A percentile compares a stretch with the other conserved stretches of the same genome.
phyloP scores from a whole-genome alignment of 2,113 vertebrate genomes.

The Boulengerochromis microlepis region DNA sequence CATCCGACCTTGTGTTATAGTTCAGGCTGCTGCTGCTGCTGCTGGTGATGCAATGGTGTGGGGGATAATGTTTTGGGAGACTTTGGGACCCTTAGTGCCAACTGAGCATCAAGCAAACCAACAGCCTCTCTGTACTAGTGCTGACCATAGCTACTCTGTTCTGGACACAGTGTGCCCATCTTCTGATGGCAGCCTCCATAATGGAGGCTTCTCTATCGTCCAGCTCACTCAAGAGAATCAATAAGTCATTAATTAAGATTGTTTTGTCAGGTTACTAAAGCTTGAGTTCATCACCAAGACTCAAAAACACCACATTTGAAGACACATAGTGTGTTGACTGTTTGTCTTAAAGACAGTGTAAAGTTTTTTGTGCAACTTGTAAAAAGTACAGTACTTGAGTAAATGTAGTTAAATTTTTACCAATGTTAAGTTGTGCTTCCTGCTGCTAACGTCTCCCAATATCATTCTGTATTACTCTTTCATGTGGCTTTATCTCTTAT shows the following conservation, averaged over 20 bases:
- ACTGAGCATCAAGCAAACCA: neutral
- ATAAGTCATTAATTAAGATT: neutral
- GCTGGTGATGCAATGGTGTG: neutral
- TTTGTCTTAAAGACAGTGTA: neutral
- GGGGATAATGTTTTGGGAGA: neutral
- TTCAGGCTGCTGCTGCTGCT: neutral
- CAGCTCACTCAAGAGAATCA: neutral
- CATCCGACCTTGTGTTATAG: neutral
- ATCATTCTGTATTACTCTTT: neutral
- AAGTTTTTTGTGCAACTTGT: neutral
- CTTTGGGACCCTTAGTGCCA: neutral
- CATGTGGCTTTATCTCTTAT: neutral
- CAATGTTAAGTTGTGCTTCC: neutral
- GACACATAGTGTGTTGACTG: neutral
- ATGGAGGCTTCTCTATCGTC: neutral
- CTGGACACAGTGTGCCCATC: neutral
- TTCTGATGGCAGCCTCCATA: rapidly evolving
- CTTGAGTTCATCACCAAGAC: neutral
- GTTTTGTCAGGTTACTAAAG: neutral
- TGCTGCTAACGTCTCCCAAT: neutral
- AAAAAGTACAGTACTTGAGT: neutral
- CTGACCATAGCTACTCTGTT: neutral
- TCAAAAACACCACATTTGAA: neutral
- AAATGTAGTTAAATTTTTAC: neutral
- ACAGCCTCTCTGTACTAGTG: neutral